Evolutionary conservation across 2,888 invertebrate genomes (phyloP), one percentile per base, ranked within the genome.

Genomic region (Morpho helenor): DNA sequence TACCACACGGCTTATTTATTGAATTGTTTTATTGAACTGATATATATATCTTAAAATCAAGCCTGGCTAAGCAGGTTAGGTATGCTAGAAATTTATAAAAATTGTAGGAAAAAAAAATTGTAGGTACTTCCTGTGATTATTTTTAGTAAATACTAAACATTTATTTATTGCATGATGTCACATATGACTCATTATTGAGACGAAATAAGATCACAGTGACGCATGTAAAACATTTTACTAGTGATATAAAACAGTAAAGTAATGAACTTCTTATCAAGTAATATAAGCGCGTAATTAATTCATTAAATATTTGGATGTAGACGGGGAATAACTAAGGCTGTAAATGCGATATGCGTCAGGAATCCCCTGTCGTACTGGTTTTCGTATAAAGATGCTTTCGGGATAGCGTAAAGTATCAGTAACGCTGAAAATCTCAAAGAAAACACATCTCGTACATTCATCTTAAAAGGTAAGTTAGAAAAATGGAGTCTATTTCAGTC

Each of bases 251-350:
- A 43, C 7, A 43, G 23, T 40, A 9, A 42, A 40, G 49, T 42
- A 53, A 52, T 53, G 47, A 52, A 59, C 56, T 50, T 59, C 53
- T 61, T 56, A 61, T 56, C 52, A 41, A 42, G 8, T 23, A 43
- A 31, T 52, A 45, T 52, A 31, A 45, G 10, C 43, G 10, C 23
- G 42, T 8, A 41, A 49, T 54, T 44, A 49, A 48, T 48, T 23
- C 7, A 40, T 46, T 41, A 47, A 22, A 8, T 40, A 9, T n/a
- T 40, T 44, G 39, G 9, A 39, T 47, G 55, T 56, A 16, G 7
- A 8, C 42, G 61, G 61, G 61, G 52, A 59, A 59, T 52, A 53
- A 53, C 61, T 59, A 8, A 8, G 10, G 31, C 10, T 31, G 22
- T 9, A 39, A 39, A 39, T 6, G 39, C 10, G 10, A 8, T 41